phyloP scores from a whole-genome alignment of 2,888 invertebrate genomes.

The Pollenia griseotomentosa region DNA sequence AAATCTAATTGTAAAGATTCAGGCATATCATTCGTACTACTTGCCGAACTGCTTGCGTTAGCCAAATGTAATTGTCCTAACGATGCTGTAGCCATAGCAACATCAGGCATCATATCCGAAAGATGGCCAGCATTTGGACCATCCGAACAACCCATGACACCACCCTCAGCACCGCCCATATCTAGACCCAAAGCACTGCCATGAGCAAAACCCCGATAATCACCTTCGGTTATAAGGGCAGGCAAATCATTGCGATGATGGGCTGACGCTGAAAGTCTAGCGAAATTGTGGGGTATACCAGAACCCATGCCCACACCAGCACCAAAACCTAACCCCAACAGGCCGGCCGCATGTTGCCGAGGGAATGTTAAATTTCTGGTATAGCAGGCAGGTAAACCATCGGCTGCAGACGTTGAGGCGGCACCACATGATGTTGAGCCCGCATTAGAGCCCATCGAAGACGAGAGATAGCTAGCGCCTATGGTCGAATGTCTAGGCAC shows the following conservation, averaged over 20 bases:
- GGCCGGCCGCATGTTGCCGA: slow-evolving; percentile 83
- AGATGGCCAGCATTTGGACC: slow-evolving; percentile 88
- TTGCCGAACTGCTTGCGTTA: slow-evolving; percentile 74
- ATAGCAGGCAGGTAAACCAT: slow-evolving; percentile 84
- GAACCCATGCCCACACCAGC: slow-evolving; percentile 76
- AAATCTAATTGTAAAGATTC: slow-evolving; percentile 89
- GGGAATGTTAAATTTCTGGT: slow-evolving; percentile 88
- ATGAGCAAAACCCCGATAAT: slow-evolving; percentile 82
- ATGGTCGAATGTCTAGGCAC: slow-evolving; percentile 78
- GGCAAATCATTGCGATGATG: slow-evolving; percentile 87
- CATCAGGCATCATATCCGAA: slow-evolving; percentile 95
- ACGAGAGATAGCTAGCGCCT: slow-evolving; percentile 81
- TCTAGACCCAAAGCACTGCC: slow-evolving; percentile 78
- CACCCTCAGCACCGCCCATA: slow-evolving; percentile 77
- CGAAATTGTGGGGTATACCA: slow-evolving; percentile 79
- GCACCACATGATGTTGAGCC: slow-evolving; percentile 72
- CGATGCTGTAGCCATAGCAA: slow-evolving; percentile 94
- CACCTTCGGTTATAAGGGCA: slow-evolving; percentile 88
- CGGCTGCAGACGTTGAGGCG: slow-evolving; percentile 77
- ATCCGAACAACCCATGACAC: slow-evolving; percentile 86
- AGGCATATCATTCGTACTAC: slow-evolving; percentile 81
- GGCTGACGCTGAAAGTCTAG: slow-evolving; percentile 80
- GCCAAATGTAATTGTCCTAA: slow-evolving; percentile 88
- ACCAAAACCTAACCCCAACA: slow-evolving; percentile 77
- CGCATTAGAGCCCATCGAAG: slow-evolving; percentile 75